Base-by-base conservation (phyloP, 2,113 vertebrate species). In the Neoarius graeffei region DNA sequence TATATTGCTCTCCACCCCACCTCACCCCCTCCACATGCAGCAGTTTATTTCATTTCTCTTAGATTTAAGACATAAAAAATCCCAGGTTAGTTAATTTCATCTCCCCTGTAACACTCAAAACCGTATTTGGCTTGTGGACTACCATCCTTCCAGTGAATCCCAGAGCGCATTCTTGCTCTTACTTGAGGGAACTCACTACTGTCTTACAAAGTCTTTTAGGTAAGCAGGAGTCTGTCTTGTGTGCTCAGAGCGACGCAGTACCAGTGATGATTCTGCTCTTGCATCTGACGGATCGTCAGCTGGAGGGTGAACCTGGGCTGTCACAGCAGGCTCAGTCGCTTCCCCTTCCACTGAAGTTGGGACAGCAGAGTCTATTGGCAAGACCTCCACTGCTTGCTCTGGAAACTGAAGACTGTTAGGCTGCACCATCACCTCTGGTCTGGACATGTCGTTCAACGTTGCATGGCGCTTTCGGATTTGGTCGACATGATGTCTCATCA, bases 401-500 rank as follows among this genome's bases (percentile, higher is more conserved):
- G 52, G 52, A 7, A 54, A 54, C 52, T 10, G 8, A 7, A 54
- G 52, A 11, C 52, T 7, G 52, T 54, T 2, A 54, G 80, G 80
- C 8, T 81, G 56, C 56, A 60, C 25, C 35, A 7, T 17, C 54
- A n/a, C 15, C n/a, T 59, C 54, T n/a, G 27, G 80, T 3, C 6
- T 42, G n/a, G 30, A 48, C 10, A 59, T 82, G 35, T 71, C 54
- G n/a, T 25, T 76, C 27, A n/a, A 25, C 11, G 30, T 13, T 59
- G 59, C 25, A 10, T 74, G 69, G 0, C 57, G 54, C 6, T 62
- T 76, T 11, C 15, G 0, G 35, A 88, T 84, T 57, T 77, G 71
- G 48, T 88, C 69, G 1, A 84, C 57, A 30, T 74, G 91, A 66
- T 80, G 86, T 20, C 60, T 80, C 85, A 81, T 67, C 9, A 81